phyloP scores from a whole-genome alignment of 1,140 invertebrate species.

The Pseudomyrmex concolor region DNA sequence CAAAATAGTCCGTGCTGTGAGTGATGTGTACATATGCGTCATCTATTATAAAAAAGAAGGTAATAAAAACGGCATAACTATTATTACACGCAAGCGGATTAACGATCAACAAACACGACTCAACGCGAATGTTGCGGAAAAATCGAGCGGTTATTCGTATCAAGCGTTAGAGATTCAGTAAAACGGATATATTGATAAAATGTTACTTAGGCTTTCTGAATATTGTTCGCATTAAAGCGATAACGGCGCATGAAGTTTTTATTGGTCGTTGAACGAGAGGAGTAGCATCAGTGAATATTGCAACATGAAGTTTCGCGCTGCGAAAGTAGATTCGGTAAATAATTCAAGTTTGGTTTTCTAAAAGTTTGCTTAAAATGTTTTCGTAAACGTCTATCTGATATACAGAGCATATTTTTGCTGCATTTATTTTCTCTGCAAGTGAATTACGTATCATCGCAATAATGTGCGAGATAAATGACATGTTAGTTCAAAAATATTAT shows the following conservation, averaged over 20 bases:
- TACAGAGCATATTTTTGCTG: slow-evolving; percentile 3
- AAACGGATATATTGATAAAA: slow-evolving; percentile 27
- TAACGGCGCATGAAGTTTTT: slow-evolving; percentile 35
- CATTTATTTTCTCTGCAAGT: slow-evolving; percentile 11
- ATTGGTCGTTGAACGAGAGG: slow-evolving; percentile 24
- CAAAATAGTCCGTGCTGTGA: slow-evolving; percentile 15
- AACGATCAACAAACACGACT: slow-evolving; percentile 6
- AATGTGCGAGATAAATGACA: not conserved
- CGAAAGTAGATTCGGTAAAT: slow-evolving; percentile 47
- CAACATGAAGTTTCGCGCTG: slow-evolving; percentile 32
- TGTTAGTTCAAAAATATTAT: not conserved
- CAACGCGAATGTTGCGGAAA: not conserved
- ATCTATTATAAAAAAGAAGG: not conserved
- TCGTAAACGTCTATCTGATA: slow-evolving; percentile 2
- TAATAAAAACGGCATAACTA: slow-evolving; percentile 39
- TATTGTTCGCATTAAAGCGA: slow-evolving; percentile 43
- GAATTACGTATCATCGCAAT: not conserved
- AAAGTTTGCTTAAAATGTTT: slow-evolving; percentile 35
- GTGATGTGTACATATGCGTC: slow-evolving; percentile 5
- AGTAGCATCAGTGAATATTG: slow-evolving; percentile 43
- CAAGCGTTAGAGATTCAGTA: not conserved
- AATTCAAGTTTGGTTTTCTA: slow-evolving; percentile 36
- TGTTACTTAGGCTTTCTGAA: not conserved
- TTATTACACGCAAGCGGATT: slow-evolving; percentile 23
- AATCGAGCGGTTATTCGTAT: not conserved